Conservation (phyloP, 2,113 vertebrate species). For the Pycnonotus jocosus region DNA sequence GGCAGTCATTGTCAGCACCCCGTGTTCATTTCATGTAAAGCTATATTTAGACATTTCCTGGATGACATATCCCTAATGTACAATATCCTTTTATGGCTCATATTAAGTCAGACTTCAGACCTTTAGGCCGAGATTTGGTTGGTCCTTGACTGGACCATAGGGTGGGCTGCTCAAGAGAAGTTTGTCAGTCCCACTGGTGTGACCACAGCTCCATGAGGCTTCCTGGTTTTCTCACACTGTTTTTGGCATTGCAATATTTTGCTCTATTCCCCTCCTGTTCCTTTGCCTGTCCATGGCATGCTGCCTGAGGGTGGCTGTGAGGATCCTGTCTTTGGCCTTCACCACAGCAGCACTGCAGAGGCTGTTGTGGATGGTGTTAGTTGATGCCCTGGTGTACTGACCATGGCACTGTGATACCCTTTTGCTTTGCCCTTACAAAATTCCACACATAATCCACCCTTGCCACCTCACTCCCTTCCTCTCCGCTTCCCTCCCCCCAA, state of each 20-base stretch:
- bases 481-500: neutral
- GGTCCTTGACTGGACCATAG: neutral
- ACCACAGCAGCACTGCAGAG: fast-evolving
- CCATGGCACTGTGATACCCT: neutral
- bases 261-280: neutral
- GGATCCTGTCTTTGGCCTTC: neutral
- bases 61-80: neutral
- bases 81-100: neutral
- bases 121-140: neutral
- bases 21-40: slow-evolving; percentile 9
- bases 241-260: neutral
- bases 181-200: fast-evolving
- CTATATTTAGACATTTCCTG: slow-evolving; percentile 44
- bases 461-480: no score
- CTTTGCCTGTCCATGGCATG: neutral
- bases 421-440: neutral
- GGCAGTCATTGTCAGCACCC: neutral
- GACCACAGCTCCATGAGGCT: neutral
- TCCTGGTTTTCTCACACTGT: neutral
- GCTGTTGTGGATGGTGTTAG: fast-evolving
- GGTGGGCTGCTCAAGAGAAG: neutral
- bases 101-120: neutral
- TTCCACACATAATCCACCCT: neutral
- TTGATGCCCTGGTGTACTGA: neutral
- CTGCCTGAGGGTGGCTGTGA: fast-evolving